phyloP scores from a whole-genome alignment of 2,888 invertebrate genomes.

The Unio pictorum region DNA sequence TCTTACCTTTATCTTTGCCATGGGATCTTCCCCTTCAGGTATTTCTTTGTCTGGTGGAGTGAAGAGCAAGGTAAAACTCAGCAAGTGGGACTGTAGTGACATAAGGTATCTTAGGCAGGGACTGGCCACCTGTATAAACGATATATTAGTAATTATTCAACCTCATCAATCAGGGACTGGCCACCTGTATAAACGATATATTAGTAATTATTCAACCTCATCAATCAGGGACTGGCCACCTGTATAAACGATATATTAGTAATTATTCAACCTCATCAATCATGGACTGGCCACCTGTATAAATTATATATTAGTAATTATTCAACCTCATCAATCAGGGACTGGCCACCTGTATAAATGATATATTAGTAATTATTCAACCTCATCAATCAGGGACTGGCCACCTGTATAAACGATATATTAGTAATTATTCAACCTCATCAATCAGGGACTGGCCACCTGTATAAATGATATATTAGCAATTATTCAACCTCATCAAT shows the following conservation, averaged over 20 bases:
- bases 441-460: background rate
- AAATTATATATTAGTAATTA: background rate
- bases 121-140: slow-evolving; percentile 45
- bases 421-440: slow-evolving; percentile 2
- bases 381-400: slow-evolving; percentile 2
- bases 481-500: slow-evolving; percentile 2
- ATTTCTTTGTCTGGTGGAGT: slow-evolving; percentile 19
- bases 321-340: slow-evolving; percentile 3
- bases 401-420: slow-evolving; percentile 14
- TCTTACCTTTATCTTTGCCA: slow-evolving; percentile 2
- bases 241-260: slow-evolving; percentile 14
- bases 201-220: slow-evolving; percentile 2
- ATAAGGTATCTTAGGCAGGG: slow-evolving; percentile 66
- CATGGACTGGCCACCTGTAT: slow-evolving; percentile 11
- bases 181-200: slow-evolving; percentile 14
- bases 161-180: slow-evolving; percentile 2
- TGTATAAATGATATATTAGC: slow-evolving; percentile 14
- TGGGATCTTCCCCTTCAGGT: slow-evolving; percentile 7
- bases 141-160: background rate
- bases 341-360: slow-evolving; percentile 13
- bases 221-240: background rate
- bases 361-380: background rate
- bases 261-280: slow-evolving; percentile 5
- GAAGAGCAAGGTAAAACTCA: slow-evolving; percentile 59
- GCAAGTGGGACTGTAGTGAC: slow-evolving; percentile 65